These are phyloP conservation scores for Calliopsis andreniformis DNA, from an alignment of 1,140 invertebrate species.

Conservation along the genomic window DNA sequence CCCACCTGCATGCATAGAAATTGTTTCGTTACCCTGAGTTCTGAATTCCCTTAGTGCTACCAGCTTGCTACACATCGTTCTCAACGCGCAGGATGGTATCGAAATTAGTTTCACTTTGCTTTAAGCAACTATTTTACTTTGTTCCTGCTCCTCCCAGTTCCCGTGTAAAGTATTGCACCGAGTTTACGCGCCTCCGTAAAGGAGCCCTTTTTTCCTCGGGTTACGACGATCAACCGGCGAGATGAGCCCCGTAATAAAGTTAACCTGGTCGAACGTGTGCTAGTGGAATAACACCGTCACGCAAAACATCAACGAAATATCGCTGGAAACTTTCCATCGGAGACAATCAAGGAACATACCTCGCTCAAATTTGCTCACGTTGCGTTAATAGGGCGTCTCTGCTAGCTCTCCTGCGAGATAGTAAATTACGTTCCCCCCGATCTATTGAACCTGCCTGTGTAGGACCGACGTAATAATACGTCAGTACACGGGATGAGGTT, in stretches of 20 bases:
- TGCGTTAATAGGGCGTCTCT: constrained; percentile 10
- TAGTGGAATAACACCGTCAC: neutral
- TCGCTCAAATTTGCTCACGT: constrained; percentile 8
- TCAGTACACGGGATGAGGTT: constrained; percentile 16
- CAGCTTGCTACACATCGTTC: no score
- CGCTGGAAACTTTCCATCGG: neutral
- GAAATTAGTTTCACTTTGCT: neutral
- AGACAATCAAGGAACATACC: neutral
- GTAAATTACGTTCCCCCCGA: constrained; percentile 13
- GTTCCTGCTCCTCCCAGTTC: neutral
- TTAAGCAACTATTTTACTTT: neutral
- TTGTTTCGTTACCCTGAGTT: neutral
- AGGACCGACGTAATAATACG: constrained; percentile 38
- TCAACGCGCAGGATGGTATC: neutral
- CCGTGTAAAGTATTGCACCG: neutral
- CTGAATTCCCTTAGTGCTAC: no score
- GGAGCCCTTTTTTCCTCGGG: neutral
- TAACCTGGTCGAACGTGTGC: neutral
- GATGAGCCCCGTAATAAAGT: constrained; percentile 17
- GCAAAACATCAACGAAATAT: constrained; percentile 19
- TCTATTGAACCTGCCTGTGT: constrained; percentile 12
- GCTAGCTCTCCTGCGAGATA: neutral
- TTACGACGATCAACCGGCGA: neutral
- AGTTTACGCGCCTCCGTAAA: neutral
- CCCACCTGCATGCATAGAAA: neutral